Evolutionary conservation across 2,113 vertebrate species (phyloP), one percentile per base, ranked within the genome.

Genomic region (Heterotis niloticus): DNA sequence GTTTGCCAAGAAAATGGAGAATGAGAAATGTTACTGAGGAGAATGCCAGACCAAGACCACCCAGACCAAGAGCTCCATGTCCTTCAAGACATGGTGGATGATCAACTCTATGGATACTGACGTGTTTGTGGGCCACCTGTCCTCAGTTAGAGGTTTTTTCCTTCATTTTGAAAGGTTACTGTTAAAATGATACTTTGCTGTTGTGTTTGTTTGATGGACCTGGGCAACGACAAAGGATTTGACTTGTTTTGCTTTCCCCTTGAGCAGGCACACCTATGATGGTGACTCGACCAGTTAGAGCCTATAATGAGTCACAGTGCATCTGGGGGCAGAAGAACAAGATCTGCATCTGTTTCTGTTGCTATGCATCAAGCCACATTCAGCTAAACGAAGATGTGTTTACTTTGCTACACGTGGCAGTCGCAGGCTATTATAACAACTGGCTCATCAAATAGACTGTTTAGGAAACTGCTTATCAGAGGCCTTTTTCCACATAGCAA

Each of bases 291-390:
- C 80, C 68, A 73, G 74, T 74, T 59, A 78, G 65, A 44, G 51
- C 51, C 69, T 64, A n/a, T n/a, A 65, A 26, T 81, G 80, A 78
- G 68, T 81, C 80, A 67, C 69, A 1, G 52, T 72, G 60, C 44
- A 60, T 67, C 28, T 18, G 65, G 62, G 17, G 69, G 60, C 20
- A 10, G 14, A 72, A 73, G 67, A 52, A 73, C 68, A 44, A 59
- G 54, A n/a, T 24, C 13, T 28, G 67, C 20, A 52, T 23, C 24
- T 12, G 69, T 60, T 65, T 4, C 20, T 5, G 54, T 64, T 59
- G 67, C 56, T 20, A 54, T 20, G 0, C 24, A 52, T 52, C 54
- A 29, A 76, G 28, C 74, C 34, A 28, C 52, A 62, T 65, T 3
- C 73, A 69, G 56, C 20, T 76, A 74, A 67, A 52, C 18, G n/a